Evolutionary conservation across 2,113 vertebrate species (phyloP).

Genomic region (Nerophis ophidion): DNA sequence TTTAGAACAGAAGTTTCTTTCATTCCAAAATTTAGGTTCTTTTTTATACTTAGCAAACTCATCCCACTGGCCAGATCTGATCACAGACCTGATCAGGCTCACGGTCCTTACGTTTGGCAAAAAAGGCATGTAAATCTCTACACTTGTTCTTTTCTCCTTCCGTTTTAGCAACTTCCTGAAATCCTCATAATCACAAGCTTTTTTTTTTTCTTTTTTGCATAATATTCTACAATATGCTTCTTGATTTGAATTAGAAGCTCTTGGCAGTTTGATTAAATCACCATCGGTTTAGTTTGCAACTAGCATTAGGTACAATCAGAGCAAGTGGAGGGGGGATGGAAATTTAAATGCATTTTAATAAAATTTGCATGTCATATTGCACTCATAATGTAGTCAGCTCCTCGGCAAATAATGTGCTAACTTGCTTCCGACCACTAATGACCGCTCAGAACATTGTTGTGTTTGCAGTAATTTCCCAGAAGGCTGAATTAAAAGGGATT

Average conservation of each 20-base stretch:
- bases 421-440: slow-evolving; percentile 41
- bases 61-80: too few relatives aligned
- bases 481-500: slow-evolving; percentile 12
- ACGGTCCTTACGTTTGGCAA: too few relatives aligned
- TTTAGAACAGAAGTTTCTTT: too few relatives aligned
- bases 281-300: slow-evolving; percentile 41
- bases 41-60: too few relatives aligned
- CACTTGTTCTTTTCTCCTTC: slow-evolving; percentile 10
- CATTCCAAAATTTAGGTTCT: too few relatives aligned
- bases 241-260: slow-evolving; percentile 59
- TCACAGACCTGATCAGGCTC: too few relatives aligned
- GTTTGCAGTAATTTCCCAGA: slow-evolving; percentile 14
- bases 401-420: slow-evolving; percentile 38
- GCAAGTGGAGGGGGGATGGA: slow-evolving; percentile 26
- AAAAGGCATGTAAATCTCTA: slow-evolving; percentile 5
- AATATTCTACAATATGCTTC: slow-evolving; percentile 47
- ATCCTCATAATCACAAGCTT: slow-evolving; percentile 33
- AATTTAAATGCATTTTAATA: slow-evolving; percentile 56
- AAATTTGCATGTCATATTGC: slow-evolving; percentile 53
- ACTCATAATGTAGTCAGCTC: slow-evolving; percentile 34
- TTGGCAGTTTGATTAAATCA: slow-evolving; percentile 59
- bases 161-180: slow-evolving; percentile 7
- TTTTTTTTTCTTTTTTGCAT: slow-evolving; percentile 40
- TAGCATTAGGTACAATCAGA: slow-evolving; percentile 56
- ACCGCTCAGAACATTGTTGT: slow-evolving; percentile 37